phyloP scores from a whole-genome alignment of 2,888 invertebrate genomes.

The Pheosia gnoma region DNA sequence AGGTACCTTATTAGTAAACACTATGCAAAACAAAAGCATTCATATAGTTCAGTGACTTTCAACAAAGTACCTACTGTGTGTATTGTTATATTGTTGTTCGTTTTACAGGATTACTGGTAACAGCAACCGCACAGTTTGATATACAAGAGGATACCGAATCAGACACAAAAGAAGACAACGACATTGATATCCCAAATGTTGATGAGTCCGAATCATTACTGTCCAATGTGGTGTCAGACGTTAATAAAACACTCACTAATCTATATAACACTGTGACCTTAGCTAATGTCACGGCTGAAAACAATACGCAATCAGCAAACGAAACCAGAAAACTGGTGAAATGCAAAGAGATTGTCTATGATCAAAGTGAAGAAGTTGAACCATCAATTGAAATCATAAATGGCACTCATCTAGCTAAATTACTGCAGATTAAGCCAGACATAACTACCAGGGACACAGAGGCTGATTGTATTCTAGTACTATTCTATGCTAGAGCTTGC shows the following conservation, averaged over 20 bases:
- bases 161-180: slow-evolving; percentile 49
- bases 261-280: slow-evolving; percentile 75
- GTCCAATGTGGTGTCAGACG: slow-evolving; percentile 74
- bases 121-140: slow-evolving; percentile 61
- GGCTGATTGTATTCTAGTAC: slow-evolving; percentile 89
- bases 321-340: slow-evolving; percentile 75
- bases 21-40: too few relatives aligned
- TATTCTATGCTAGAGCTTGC: slow-evolving; percentile 96
- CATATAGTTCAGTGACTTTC: background rate
- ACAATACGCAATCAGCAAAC: slow-evolving; percentile 62
- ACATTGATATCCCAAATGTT: slow-evolving; percentile 68
- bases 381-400: slow-evolving; percentile 87
- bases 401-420: slow-evolving; percentile 87
- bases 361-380: slow-evolving; percentile 62
- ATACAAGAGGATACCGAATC: slow-evolving; percentile 60
- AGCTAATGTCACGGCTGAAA: slow-evolving; percentile 70
- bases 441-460: slow-evolving; percentile 86
- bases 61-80: slow-evolving; percentile 3
- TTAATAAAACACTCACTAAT: slow-evolving; percentile 75
- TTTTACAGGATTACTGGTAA: slow-evolving; percentile 47
- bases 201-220: slow-evolving; percentile 76
- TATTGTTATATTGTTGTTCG: background rate
- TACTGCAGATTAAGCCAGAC: slow-evolving; percentile 86
- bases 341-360: slow-evolving; percentile 71
- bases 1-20: too few relatives aligned